Evolutionary conservation across 2,888 invertebrate species (phyloP), one percentile per base, ranked within the genome.

Genomic region (Conistra vaccinii): DNA sequence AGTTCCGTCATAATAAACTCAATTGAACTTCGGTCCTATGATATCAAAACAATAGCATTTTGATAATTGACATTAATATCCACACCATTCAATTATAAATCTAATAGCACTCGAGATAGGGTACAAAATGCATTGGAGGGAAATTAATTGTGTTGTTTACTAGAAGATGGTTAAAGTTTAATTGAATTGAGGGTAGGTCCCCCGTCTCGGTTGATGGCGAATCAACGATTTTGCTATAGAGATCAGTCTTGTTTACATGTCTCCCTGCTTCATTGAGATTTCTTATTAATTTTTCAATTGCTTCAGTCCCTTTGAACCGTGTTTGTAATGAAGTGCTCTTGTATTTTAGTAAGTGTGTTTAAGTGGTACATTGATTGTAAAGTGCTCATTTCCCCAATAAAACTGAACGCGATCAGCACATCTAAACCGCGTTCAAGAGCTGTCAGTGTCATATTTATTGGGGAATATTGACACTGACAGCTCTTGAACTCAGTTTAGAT

Each of bases 151-250:
- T 93, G 93, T 95, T 95, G 95, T 95, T 95, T 95, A 95, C 95
- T 93, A 93, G 93, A 91, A 91, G 89, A 95, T 94, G 93, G 94
- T 94, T 94, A 94, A 96, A 95, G 95, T 96, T 96, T 95, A 96
- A 96, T 96, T 96, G 95, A 95, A 95, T 94, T 90, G 93, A 91
- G 93, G 92, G 88, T 83, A 87, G 84, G 39, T 35, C 55, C 80
- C 60, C 48, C 78, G n/a, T 69, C 76, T 57, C 88, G 88, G 51
- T 91, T 90, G 92, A 93, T 93, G 91, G 93, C 90, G 91, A 92
- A 93, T 93, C 93, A 94, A 94, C 94, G 93, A 91, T 90, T 90
- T 87, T 88, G 87, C 87, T 90, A 89, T 91, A 89, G 89, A 90
- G 90, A 91, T 90, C 88, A 88, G 83, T 89, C 77, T 91, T 93